Percentiles rank a stretch among this genome's conserved stretches.
Evolutionary conservation across 2,888 invertebrate species (phyloP).

Genomic region (Acutogordius australiensis): DNA sequence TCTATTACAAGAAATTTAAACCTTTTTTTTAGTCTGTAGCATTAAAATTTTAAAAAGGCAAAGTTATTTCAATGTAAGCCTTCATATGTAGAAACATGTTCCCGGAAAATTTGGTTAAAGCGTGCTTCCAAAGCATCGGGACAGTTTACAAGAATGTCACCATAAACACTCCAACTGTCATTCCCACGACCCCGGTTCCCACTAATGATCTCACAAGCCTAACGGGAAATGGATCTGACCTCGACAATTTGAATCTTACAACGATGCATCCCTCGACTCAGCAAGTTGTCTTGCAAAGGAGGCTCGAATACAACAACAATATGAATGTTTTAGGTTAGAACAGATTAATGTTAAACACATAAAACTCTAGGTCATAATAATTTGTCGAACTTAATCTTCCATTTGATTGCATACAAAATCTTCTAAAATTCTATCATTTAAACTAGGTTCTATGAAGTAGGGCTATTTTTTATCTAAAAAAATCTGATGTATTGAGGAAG

Average conservation of each 20-base stretch:
- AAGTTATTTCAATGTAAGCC: no score
- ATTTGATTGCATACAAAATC: no score
- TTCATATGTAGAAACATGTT: constrained; percentile 65
- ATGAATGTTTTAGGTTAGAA: constrained; percentile 35
- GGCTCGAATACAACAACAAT: constrained; percentile 28
- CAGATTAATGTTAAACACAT: no score
- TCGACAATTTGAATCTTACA: not conserved
- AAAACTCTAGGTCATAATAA: no score
- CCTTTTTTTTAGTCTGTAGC: no score
- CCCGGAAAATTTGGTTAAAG: constrained; percentile 64
- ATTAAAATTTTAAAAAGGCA: no score
- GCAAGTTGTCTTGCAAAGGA: constrained; percentile 16
- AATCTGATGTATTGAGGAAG: no score
- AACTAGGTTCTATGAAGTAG: no score
- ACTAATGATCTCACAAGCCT: not conserved
- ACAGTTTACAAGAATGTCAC: constrained; percentile 20
- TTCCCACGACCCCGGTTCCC: not conserved
- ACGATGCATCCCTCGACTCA: not conserved
- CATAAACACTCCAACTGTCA: constrained; percentile 6
- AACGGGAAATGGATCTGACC: not conserved
- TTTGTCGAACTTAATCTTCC: no score
- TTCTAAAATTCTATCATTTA: no score
- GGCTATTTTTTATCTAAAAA: no score
- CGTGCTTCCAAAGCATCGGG: constrained; percentile 26
- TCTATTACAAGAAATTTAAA: no score